Evolutionary conservation across 2,113 vertebrate genomes (phyloP).

Genomic region (Lampris megalopsis): DNA sequence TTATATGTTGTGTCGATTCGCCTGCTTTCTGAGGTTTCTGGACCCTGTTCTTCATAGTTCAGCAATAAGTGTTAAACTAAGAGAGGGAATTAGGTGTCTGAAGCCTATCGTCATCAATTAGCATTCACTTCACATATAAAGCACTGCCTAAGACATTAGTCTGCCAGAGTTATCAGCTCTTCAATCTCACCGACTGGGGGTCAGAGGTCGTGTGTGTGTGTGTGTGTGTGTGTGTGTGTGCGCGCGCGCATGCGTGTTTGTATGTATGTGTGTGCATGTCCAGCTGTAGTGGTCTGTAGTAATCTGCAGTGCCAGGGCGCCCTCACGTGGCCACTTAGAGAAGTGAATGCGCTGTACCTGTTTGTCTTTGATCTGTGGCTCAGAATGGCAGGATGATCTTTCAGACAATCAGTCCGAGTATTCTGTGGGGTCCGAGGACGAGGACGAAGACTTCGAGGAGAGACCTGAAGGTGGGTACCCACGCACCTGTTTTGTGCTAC

Average conservation of each 20-base stretch:
- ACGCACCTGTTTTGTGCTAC: background rate
- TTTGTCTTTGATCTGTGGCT: constrained; percentile 82
- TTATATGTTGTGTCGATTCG: constrained; percentile 18
- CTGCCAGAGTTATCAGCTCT: constrained; percentile 47
- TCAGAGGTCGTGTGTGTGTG: constrained; percentile 16
- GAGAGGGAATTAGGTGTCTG: constrained; percentile 13
- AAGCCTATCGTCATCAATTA: constrained; percentile 29
- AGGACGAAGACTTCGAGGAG: constrained; percentile 99
- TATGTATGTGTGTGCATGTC: constrained; percentile 43
- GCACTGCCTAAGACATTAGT: constrained; percentile 30
- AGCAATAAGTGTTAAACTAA: constrained; percentile 10
- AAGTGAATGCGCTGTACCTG: constrained; percentile 77
- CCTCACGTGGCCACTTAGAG: constrained; percentile 73
- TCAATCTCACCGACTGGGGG: constrained; percentile 37
- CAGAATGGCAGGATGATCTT: constrained; percentile 98
- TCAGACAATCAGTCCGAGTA: constrained; percentile 99
- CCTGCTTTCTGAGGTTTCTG: constrained; percentile 17
- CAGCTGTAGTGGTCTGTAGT: constrained; percentile 68
- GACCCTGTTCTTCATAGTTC: constrained; percentile 17
- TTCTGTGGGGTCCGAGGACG: constrained; percentile 97
- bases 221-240: constrained; percentile 51
- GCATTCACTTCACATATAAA: constrained; percentile 51
- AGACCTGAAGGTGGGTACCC: constrained; percentile 89
- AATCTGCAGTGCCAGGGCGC: constrained; percentile 76
- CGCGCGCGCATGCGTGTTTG: too few species aligned